phyloP scores from a whole-genome alignment of 2,113 vertebrate genomes.

The Ahaetulla prasina region DNA sequence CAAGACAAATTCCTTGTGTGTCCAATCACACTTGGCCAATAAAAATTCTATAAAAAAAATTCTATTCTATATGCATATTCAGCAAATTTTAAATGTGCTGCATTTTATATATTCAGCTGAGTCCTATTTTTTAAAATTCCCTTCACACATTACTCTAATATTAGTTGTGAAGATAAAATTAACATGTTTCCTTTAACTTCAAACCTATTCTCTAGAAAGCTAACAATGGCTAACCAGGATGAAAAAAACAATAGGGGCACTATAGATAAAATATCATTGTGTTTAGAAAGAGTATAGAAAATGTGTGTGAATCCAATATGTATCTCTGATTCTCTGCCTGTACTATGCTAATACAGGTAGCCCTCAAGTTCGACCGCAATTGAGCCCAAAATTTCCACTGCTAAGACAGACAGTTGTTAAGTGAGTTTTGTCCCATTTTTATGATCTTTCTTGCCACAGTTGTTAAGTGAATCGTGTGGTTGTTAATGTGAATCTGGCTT shows the following conservation, averaged over 20 bases:
- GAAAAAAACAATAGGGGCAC: neutral
- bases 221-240: neutral
- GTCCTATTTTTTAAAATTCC: neutral
- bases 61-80: neutral
- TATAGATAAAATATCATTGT: neutral
- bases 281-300: neutral
- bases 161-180: neutral
- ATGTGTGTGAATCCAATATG: neutral
- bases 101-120: neutral
- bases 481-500: neutral
- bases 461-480: neutral
- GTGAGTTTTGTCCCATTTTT: neutral
- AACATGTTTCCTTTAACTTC: neutral
- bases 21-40: too few species aligned
- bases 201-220: neutral
- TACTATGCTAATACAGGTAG: neutral
- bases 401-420: neutral
- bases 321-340: neutral
- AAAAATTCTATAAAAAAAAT: too few species aligned
- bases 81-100: neutral
- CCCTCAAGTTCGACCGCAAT: neutral
- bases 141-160: neutral
- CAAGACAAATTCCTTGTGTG: too few species aligned
- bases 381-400: neutral
- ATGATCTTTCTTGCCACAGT: neutral